Evolutionary conservation across 2,888 invertebrate genomes (phyloP), one percentile per base, ranked within the genome.

Genomic region (Carterocephalus palaemon): DNA sequence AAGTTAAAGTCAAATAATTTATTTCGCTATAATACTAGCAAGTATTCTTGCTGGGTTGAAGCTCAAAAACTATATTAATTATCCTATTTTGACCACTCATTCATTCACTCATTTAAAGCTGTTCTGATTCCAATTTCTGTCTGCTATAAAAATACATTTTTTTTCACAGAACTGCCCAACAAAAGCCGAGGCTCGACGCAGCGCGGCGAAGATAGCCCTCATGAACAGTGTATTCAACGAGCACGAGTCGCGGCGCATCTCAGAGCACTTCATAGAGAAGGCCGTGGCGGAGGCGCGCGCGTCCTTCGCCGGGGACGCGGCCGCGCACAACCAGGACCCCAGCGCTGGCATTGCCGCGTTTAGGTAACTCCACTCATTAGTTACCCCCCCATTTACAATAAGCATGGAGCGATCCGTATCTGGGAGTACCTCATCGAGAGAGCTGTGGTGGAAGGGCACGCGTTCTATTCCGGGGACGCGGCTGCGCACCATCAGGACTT

Each of bases 161-260:
- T n/a, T n/a, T n/a, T n/a, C n/a, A n/a, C 86, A 97, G 93, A 96
- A 96, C 75, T 97, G 97, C 71, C 95, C 95, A 1, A 97, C 97
- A 13, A 97, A 97, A 77, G 97, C 97, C 3, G 97, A 97, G 73
- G 97, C 97, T 2, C 89, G 97, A 29, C 89, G 97, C 58, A 97
- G 97, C 64, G 96, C 97, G 0, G 97, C 97, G 1, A 97, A 97
- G 87, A 97, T 97, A 57, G 97, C 97, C 1, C 88, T 97, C 9
- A 97, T 97, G 97, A 97, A 97, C 85, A 97, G 96, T 5, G 96
- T 97, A 36, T 97, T 97, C 81, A 97, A 97, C 74, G 97, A 97
- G 67, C 97, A 97, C 78, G 97, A 97, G 26, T 95, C 96, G 1
- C 88, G 97, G 46, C 91, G 94, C 59, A 97, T 97, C 62, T 95